Base-by-base conservation (phyloP, 2,888 invertebrate species). In the Parasteatoda lunata region DNA sequence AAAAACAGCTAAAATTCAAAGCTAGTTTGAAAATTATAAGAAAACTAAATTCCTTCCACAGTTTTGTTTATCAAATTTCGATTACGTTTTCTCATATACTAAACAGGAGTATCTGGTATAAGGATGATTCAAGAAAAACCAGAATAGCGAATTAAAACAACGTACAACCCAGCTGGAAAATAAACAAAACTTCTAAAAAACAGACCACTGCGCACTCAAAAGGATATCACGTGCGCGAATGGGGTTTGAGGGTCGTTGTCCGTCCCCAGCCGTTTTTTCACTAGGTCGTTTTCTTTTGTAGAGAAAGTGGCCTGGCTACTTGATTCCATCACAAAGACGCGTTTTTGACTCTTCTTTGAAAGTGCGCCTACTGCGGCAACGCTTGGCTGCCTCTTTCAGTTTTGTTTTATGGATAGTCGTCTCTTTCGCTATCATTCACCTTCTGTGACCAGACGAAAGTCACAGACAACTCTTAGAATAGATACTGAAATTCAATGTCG, bases 241-340 rank as follows among this genome's bases (percentile, higher is more conserved):
- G 81, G 82, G 86, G 86, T 87, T 87, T 87, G 82, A 82, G 86
- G 86, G 86, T 87, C 86, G 78, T 77, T 78, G 86, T 77, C 86
- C 86, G 85, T 86, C 85, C 85, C 85, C 81, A 15, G 69, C 71
- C 64, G 80, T 86, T 80, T 80, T 82, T 77, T 82, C 82, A 87
- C 86, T 87, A 73, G 86, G 86, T 87, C 77, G 81, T 82, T 87
- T 81, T 80, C 79, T 72, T 64, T 52, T n/a, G 68, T 69, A 49
- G 65, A 81, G 73, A 81, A 81, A 81, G 81, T 81, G 64, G 47
- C 47, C 9, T 48, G 48, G 6, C 11, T 48, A 30, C 47, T 48
- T 11, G 13, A 8, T 45, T 69, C 6, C 66, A 66, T 66, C n/a
- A 66, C 66, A 7, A n/a, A 30, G 5, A 11, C 30, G 48, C 48